phyloP scores from a whole-genome alignment of 2,888 invertebrate genomes.

The Drosophila picticornis region DNA sequence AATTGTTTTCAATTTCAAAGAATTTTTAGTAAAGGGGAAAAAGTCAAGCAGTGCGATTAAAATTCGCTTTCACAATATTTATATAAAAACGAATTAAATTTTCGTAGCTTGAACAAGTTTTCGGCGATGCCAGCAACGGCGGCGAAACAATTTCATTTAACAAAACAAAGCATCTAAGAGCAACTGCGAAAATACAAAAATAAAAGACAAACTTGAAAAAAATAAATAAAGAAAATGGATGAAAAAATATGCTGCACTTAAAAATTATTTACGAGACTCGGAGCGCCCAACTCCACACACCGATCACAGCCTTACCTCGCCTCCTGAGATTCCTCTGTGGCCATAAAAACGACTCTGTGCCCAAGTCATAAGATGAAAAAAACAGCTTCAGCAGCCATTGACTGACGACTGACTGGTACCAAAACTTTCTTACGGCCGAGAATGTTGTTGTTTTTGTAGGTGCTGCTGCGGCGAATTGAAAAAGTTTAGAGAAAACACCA shows the following conservation, averaged over 20 bases:
- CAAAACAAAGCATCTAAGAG: constrained; percentile 62
- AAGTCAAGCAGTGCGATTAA: constrained; percentile 66
- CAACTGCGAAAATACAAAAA: constrained; percentile 27
- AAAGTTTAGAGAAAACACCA: constrained; percentile 67
- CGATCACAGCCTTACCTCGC: neutral
- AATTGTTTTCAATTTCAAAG: constrained; percentile 77
- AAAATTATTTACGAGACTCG: constrained; percentile 72
- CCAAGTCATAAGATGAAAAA: constrained; percentile 17
- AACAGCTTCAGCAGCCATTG: constrained; percentile 51
- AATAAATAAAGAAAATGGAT: constrained; percentile 45
- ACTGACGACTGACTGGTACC: constrained; percentile 63
- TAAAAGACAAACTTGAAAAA: constrained; percentile 15
- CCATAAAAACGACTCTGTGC: constrained; percentile 58
- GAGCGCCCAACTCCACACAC: neutral
- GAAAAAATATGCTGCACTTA: constrained; percentile 71
- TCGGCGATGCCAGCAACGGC: constrained; percentile 32
- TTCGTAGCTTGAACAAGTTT: constrained; percentile 69
- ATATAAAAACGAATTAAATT: constrained; percentile 78
- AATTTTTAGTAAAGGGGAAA: constrained; percentile 60
- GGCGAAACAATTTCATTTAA: constrained; percentile 76
- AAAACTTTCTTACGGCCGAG: constrained; percentile 44
- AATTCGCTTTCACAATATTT: constrained; percentile 79
- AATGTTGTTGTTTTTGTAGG: constrained; percentile 48
- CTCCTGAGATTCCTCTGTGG: constrained; percentile 52
- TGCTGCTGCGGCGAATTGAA: constrained; percentile 77